These are phyloP conservation scores for Dicranocentrus wangi DNA, from an alignment of 2,888 invertebrate species.

Conservation along the genomic window DNA sequence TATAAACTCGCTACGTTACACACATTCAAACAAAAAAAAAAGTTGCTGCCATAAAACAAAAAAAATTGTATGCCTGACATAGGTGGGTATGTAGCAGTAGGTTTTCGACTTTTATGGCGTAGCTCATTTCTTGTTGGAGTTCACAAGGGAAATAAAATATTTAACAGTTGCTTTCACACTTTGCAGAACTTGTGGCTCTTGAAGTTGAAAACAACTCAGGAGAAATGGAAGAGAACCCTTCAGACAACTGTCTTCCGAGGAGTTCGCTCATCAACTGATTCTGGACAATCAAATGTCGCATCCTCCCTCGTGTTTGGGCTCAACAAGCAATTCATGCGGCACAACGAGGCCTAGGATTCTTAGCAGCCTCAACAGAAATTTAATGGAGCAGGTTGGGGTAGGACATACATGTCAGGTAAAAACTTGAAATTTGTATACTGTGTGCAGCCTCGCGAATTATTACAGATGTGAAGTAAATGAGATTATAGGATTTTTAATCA, in stretches of 20 bases:
- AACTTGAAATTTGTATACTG: background rate
- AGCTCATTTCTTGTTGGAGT: no score
- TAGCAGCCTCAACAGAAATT: no score
- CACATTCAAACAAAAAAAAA: no score
- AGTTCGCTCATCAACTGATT: slow-evolving; percentile 71
- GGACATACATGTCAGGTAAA: background rate
- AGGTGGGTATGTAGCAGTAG: no score
- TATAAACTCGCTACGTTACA: no score
- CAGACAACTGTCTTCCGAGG: slow-evolving; percentile 74
- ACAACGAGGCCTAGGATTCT: slow-evolving; percentile 45
- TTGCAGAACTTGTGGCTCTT: slow-evolving; percentile 76
- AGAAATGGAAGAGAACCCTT: slow-evolving; percentile 76
- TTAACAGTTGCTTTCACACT: background rate
- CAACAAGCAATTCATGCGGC: slow-evolving; percentile 59
- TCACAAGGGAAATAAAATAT: no score
- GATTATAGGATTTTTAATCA: background rate
- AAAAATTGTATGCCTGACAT: no score
- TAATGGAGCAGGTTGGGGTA: no score
- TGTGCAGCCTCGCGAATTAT: background rate
- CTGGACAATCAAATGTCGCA: slow-evolving; percentile 69
- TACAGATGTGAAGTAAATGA: background rate
- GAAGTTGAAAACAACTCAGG: slow-evolving; percentile 77
- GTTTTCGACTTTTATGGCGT: no score
- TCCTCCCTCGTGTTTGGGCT: slow-evolving; percentile 67
- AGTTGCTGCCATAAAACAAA: no score